Conservation (phyloP, 2,888 invertebrate genomes). For the Polietes domitor region DNA sequence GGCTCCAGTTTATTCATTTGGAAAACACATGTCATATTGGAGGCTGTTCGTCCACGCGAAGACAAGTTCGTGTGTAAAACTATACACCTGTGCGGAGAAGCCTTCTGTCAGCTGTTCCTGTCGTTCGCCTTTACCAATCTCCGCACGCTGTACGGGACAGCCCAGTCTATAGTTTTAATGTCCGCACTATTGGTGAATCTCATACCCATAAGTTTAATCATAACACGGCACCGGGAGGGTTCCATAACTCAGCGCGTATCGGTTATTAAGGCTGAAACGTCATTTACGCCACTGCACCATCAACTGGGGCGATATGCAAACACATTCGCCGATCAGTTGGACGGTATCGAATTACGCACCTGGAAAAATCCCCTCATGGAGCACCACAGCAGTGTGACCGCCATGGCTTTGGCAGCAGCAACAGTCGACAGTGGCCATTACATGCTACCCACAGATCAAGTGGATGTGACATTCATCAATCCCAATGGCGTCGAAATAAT, state of each 20-base stretch:
- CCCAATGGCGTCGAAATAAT: constrained; percentile 80
- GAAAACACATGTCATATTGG: constrained; percentile 79
- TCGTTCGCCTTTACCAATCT: constrained; percentile 80
- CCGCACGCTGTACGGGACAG: constrained; percentile 79
- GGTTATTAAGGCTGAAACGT: constrained; percentile 76
- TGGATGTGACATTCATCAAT: constrained; percentile 78
- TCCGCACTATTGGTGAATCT: constrained; percentile 79
- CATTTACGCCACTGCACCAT: constrained; percentile 74
- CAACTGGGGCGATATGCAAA: constrained; percentile 74
- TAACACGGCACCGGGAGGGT: constrained; percentile 78
- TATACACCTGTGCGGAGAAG: constrained; percentile 79
- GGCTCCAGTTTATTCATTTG: constrained; percentile 78
- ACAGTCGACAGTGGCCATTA: constrained; percentile 77
- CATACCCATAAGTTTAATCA: constrained; percentile 78
- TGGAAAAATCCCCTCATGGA: constrained; percentile 78
- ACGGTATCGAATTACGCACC: constrained; percentile 77
- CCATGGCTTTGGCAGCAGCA: constrained; percentile 72
- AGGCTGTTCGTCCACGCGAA: constrained; percentile 80
- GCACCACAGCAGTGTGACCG: constrained; percentile 63
- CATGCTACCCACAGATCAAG: constrained; percentile 78
- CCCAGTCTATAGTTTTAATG: constrained; percentile 79
- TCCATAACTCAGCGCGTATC: constrained; percentile 78
- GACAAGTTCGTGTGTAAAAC: constrained; percentile 80
- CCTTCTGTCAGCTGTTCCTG: constrained; percentile 79
- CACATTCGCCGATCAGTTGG: constrained; percentile 77